Evolutionary conservation across 2,113 vertebrate genomes (phyloP).

Genomic region (Boulengeromyrus knoepffleri): DNA sequence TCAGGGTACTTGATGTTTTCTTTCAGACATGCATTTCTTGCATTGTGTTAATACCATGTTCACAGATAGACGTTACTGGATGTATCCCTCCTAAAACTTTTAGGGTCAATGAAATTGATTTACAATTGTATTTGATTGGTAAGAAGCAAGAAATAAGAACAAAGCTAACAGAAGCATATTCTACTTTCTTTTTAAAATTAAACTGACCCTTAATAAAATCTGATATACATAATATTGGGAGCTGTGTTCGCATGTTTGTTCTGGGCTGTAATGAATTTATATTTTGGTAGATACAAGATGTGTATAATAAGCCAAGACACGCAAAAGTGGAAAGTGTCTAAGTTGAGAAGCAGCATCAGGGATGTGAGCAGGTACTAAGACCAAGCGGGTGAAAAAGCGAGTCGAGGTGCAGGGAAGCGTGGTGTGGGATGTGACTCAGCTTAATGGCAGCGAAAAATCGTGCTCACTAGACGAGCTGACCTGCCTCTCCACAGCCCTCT

Average conservation of each 20-base stretch:
- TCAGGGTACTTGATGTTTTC: background rate
- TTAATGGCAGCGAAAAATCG: conserved; percentile 63
- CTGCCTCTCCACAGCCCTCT: conserved; percentile 79
- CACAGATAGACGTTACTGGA: background rate
- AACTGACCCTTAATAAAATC: background rate
- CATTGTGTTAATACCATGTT: background rate
- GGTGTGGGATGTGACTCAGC: conserved; percentile 48
- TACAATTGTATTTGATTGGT: background rate
- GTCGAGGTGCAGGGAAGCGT: too few species aligned
- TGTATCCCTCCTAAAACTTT: background rate
- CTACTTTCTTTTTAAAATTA: background rate
- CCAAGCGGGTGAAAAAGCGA: background rate
- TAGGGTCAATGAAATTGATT: background rate
- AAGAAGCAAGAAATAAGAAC: background rate
- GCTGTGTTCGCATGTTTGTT: background rate
- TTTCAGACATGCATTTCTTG: background rate
- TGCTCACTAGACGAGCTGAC: conserved; percentile 80
- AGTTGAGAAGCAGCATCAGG: background rate
- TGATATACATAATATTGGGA: background rate
- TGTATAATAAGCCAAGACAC: background rate
- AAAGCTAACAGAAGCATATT: background rate
- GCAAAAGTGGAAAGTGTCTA: background rate
- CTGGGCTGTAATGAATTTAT: background rate
- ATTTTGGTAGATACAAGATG: background rate
- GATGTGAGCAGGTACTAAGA: background rate